Percentiles rank a stretch among this genome's conserved stretches.
phyloP scores from a whole-genome alignment of 2,888 invertebrate genomes.

The Corythucha ciliata region DNA sequence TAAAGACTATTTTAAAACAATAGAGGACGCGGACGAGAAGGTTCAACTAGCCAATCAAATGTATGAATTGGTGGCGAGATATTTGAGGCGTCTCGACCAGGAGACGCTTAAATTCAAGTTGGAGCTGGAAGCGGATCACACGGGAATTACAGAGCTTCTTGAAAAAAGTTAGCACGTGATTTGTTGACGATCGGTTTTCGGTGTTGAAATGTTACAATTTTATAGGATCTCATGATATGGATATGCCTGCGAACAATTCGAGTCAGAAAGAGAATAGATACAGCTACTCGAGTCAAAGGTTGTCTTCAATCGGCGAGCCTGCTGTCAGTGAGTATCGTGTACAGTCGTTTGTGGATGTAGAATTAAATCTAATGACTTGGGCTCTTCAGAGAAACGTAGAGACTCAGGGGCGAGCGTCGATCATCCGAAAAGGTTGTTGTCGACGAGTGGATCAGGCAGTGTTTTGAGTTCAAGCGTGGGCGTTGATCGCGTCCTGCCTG shows the following conservation, averaged over 20 bases:
- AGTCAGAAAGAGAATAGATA: conserved; percentile 79
- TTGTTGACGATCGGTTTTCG: too few relatives aligned
- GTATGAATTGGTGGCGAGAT: conserved; percentile 89
- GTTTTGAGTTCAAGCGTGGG: conserved; percentile 3
- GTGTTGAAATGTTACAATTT: too few relatives aligned
- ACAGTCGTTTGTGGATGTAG: background rate
- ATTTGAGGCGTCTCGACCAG: conserved; percentile 74
- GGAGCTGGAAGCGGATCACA: conserved; percentile 97
- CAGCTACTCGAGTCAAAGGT: conserved; percentile 40
- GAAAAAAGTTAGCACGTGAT: conserved; percentile 55
- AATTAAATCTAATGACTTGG: background rate
- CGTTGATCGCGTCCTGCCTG: conserved; percentile 14
- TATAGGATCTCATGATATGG: conserved; percentile 76
- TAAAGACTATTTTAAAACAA: conserved; percentile 79
- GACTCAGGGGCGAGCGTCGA: conserved; percentile 51
- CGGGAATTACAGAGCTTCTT: conserved; percentile 90
- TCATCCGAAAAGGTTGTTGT: conserved; percentile 12
- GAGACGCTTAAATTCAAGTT: conserved; percentile 97
- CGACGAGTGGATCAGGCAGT: too few relatives aligned
- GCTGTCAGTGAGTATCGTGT: conserved; percentile 14
- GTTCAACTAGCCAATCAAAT: conserved; percentile 87
- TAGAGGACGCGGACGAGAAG: conserved; percentile 95
- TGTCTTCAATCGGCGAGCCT: conserved; percentile 16
- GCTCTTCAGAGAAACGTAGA: conserved; percentile 55
- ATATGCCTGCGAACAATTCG: conserved; percentile 52